Evolutionary conservation across 2,888 invertebrate species (phyloP).

Genomic region (Hyppa rectilinea): DNA sequence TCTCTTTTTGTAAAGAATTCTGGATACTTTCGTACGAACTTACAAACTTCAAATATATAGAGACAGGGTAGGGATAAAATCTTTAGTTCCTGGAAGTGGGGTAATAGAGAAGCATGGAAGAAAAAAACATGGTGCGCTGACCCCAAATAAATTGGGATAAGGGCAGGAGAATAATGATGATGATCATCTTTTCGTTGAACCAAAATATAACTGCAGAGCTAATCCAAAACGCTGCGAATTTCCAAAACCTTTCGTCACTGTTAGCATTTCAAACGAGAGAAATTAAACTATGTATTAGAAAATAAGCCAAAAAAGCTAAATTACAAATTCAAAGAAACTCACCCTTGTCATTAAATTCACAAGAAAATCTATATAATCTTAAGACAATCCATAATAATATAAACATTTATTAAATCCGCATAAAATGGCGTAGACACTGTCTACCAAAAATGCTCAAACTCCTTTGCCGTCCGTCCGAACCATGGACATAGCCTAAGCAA

Average conservation of each 20-base stretch:
- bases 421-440: not conserved
- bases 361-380: not conserved
- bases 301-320: not conserved
- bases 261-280: not conserved
- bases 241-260: no score
- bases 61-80: no score
- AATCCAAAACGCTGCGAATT: not conserved
- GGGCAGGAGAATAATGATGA: no score
- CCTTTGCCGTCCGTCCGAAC: not conserved
- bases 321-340: not conserved
- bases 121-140: no score
- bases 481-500: not conserved
- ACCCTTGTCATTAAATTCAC: not conserved
- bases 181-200: not conserved
- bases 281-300: not conserved
- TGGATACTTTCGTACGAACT: no score
- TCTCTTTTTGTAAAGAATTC: no score
- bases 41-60: no score
- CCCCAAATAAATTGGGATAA: no score
- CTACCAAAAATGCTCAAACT: constrained; percentile 20
- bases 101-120: no score
- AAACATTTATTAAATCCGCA: not conserved
- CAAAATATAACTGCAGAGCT: not conserved
- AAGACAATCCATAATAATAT: not conserved
- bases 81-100: no score